Evolutionary conservation across 2,888 invertebrate species (phyloP).

Genomic region (Meiosimyza decipiens): DNA sequence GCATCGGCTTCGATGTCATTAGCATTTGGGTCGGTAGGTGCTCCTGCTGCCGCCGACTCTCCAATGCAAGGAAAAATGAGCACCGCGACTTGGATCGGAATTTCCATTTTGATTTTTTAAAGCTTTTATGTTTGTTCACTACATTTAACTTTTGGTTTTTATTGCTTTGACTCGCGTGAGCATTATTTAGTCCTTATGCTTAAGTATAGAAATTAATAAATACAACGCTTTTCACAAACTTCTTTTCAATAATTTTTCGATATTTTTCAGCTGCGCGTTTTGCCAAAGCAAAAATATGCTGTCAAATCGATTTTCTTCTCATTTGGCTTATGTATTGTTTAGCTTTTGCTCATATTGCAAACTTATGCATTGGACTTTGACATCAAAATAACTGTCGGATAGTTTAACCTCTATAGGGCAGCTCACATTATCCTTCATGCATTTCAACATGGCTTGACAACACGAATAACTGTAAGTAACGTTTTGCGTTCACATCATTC

Average conservation of each 20-base stretch:
- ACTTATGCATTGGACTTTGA: background rate
- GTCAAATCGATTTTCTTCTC: slow-evolving; percentile 55
- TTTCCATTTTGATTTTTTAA: slow-evolving; percentile 70
- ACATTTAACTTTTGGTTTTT: background rate
- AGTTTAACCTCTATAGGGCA: too few relatives aligned
- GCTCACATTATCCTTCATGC: too few relatives aligned
- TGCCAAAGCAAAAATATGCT: slow-evolving; percentile 30
- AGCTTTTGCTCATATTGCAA: background rate
- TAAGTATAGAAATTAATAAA: background rate
- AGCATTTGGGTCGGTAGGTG: slow-evolving; percentile 13
- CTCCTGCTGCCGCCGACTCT: slow-evolving; percentile 64
- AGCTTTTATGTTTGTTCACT: background rate
- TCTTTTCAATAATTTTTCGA: background rate
- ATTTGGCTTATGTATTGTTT: background rate
- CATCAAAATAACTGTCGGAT: too few relatives aligned
- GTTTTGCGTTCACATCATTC: too few relatives aligned
- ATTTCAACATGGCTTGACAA: too few relatives aligned
- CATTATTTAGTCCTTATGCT: too few relatives aligned
- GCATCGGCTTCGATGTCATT: slow-evolving; percentile 31
- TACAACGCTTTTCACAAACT: background rate
- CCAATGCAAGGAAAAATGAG: slow-evolving; percentile 72
- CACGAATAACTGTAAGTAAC: too few relatives aligned
- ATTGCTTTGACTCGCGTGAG: background rate
- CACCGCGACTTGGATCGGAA: slow-evolving; percentile 79
- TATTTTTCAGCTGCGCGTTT: background rate